phyloP scores from a whole-genome alignment of 2,797 vertebrate species.

The Agapornis canus region DNA sequence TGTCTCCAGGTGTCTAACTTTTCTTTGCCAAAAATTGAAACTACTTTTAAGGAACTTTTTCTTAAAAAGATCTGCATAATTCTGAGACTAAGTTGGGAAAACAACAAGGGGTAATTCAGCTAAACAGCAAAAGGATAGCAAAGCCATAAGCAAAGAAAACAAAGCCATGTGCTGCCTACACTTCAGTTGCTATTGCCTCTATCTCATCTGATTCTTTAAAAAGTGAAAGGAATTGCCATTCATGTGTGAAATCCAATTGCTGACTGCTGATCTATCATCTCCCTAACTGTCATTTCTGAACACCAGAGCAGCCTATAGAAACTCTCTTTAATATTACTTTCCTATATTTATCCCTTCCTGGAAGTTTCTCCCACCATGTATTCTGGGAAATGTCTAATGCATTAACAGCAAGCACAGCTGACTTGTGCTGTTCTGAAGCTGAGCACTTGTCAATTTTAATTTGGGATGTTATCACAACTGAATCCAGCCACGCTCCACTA shows the following conservation, averaged over 20 bases:
- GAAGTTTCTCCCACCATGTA: not conserved
- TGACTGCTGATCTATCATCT: not conserved
- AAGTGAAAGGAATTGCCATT: not conserved
- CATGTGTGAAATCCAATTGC: not conserved
- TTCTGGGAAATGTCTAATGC: not conserved
- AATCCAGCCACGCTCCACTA: not conserved
- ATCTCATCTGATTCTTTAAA: not conserved
- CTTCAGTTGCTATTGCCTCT: not conserved
- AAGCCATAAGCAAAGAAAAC: not conserved
- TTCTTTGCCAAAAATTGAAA: not conserved
- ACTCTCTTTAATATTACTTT: not conserved
- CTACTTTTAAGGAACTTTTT: not conserved
- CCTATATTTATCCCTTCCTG: not conserved
- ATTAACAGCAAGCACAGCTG: not conserved
- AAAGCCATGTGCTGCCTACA: not conserved
- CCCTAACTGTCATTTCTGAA: not conserved
- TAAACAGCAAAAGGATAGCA: not conserved
- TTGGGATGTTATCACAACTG: slow-evolving; percentile 23
- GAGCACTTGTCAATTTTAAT: slow-evolving; percentile 31
- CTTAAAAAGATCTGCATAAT: not conserved
- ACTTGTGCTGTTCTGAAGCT: not conserved
- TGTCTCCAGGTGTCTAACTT: not conserved
- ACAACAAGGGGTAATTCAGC: not conserved
- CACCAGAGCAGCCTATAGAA: not conserved
- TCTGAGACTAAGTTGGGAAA: not conserved